Base-by-base conservation (phyloP, 2,888 invertebrate genomes). In the Philonicus albiceps region DNA sequence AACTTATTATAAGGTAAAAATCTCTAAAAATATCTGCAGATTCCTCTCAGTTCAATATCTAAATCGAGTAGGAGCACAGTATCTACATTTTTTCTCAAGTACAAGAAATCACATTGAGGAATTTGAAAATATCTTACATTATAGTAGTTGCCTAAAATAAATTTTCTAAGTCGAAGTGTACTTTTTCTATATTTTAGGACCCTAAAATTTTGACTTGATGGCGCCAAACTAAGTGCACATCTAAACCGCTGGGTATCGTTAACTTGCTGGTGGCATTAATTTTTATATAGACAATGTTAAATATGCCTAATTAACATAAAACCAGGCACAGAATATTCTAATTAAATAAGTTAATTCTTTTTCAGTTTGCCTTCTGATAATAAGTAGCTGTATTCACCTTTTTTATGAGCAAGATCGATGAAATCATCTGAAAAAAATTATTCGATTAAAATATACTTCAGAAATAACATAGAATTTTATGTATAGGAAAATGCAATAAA, bases 311-410 rank as follows among this genome's bases (percentile, higher is more conserved):
- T 19, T 53, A 43, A 43, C 53, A 19, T 7, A 19, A 53, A 19
- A n/a, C 53, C 1, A 53, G 53, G 53, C 19, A 6, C 19, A 2
- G 19, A 19, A 8, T 19, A 19, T 53, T 19, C 19, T 53, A 19
- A n/a, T 53, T 53, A 6, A n/a, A 19, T 53, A 6, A 53, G 90
- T 87, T 78, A 84, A 78, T 87, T 40, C 76, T 84, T 73, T 53
- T 81, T 84, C 11, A 37, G 49, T 74, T 86, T 86, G 53, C 16
- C 87, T 30, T 83, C 86, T 53, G 86, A 73, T 84, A 55, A 40
- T 31, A 95, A 90, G 89, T 94, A 93, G 2, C 93, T 91, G 88
- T 94, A 94, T 88, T 95, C 95, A 0, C 94, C 90, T 89, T 94
- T 94, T 90, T 93, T 94, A 89, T 94, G 93, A 0, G 95, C 93